Evolutionary conservation across 2,888 invertebrate species (phyloP), one percentile per base, ranked within the genome.

Genomic region (Vanessa cardui): DNA sequence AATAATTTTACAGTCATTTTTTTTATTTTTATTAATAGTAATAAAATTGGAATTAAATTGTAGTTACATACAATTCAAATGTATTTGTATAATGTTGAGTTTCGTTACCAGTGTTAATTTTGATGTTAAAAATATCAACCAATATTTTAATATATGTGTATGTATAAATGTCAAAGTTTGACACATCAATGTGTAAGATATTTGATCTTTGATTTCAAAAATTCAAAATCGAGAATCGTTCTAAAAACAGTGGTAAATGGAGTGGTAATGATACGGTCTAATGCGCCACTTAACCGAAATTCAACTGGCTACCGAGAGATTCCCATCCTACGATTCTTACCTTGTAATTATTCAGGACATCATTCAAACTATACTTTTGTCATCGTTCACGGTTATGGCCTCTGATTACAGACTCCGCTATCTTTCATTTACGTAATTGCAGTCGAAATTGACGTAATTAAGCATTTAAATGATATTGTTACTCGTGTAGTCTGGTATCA

Each of bases 281-380:
- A 12, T 46, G 62, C 47, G 50, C 56, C 58, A 65, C 58, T 69
- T 65, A 58, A 46, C 62, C 52, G 49, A 65, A 69, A 64, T 58
- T 64, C 50, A 61, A 66, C 62, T 26, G 46, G 61, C 64, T 64
- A 65, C 64, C 45, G 64, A 62, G 64, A 69, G 68, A 64, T 62
- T 62, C 7, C 39, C 49, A 44, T 50, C 16, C 31, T 18, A 33
- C 58, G 61, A 31, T 56, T 46, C 47, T 46, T n/a, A 61, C 44
- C 44, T 60, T 64, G 70, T 67, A 62, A 64, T 70, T 70, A 70
- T 62, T 63, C 61, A 54, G 62, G 62, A 59, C 69, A 69, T 46
- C 56, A 46, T 52, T 69, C 66, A 61, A 62, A 61, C 63, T 60
- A 60, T 44, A 66, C 66, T 66, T 64, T 61, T 61, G 68, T 64